These are phyloP conservation scores for Darevskia nairensis DNA, from an alignment of 2,797 vertebrate genomes.

Conservation along the genomic window DNA sequence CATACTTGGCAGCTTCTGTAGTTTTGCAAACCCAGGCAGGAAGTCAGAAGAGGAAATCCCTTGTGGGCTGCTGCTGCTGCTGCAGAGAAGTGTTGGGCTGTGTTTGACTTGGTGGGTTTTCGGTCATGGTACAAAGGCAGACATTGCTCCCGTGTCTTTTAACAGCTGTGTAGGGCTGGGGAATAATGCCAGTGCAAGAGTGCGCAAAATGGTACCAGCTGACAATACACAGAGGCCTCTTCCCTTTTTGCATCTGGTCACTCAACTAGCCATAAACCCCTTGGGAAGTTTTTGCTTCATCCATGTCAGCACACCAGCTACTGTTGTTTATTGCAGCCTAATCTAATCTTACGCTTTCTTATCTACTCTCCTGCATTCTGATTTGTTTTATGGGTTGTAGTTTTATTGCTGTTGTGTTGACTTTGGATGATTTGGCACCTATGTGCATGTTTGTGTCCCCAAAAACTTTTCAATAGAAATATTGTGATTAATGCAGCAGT, in stretches of 20 bases:
- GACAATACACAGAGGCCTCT: not conserved
- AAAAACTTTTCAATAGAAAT: not conserved
- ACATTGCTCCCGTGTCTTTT: not conserved
- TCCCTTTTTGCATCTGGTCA: not conserved
- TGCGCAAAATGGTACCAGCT: not conserved
- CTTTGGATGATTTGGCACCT: not conserved
- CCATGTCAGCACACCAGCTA: not conserved
- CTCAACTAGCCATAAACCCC: too few relatives aligned
- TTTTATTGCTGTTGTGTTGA: not conserved
- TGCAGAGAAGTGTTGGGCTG: too few relatives aligned
- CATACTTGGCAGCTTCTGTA: not conserved
- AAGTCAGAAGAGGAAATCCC: not conserved
- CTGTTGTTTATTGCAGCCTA: not conserved
- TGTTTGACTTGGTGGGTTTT: not conserved
- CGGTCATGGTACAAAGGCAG: not conserved
- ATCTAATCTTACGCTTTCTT: conserved; percentile 10
- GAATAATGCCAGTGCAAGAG: not conserved
- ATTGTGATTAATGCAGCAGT: not conserved
- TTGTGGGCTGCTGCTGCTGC: not conserved
- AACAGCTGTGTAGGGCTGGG: too few relatives aligned
- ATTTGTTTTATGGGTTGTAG: not conserved
- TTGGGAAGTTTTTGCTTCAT: too few relatives aligned
- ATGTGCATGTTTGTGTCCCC: not conserved
- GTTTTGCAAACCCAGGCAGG: not conserved
- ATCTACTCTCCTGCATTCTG: not conserved